Evolutionary conservation across 2,888 invertebrate species (phyloP), one percentile per base, ranked within the genome.

Genomic region (Scrobipalpa costella): DNA sequence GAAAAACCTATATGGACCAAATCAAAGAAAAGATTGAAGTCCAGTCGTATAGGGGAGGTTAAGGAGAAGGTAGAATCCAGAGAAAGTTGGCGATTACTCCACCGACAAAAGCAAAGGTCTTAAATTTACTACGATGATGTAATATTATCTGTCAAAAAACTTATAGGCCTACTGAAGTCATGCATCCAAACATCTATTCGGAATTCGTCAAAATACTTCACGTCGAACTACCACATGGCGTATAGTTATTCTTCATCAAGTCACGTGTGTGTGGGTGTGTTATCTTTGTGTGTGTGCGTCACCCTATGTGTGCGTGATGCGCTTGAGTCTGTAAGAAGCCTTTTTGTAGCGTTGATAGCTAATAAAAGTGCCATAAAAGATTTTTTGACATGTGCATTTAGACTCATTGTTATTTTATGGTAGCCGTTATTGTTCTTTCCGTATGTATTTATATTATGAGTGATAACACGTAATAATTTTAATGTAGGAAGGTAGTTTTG

Each of bases 201-300:
- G 88, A 87, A 89, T 90, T 88, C 89, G 86, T 90, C 89, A 90
- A 89, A 90, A 89, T 88, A 88, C 84, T 84, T 82, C 82, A 78
- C 83, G 80, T 76, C 81, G 75, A 77, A 82, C 86, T 80, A 84
- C 85, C 88, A 88, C 87, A 88, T 87, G 87, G 84, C 85, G 78
- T 74, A 80, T 81, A 85, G 79, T 85, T 81, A 84, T 86, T 86
- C 79, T 79, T 86, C 85, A 83, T 62, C 62, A 36, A 13, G 47
- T 17, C 63, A 60, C 57, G 64, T 61, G 27, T 75, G 78, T 79
- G 78, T 74, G 80, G 36, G 76, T 75, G 66, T 38, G n/a, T 33
- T 64, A 52, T 62, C 27, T 21, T 65, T 36, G 60, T 63, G 50
- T 67, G 66, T 71, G 72, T 71, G 72, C 44, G 61, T 60, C 47